Evolutionary conservation across 2,113 vertebrate species (phyloP).

Genomic region (Haliaeetus leucogaster): DNA sequence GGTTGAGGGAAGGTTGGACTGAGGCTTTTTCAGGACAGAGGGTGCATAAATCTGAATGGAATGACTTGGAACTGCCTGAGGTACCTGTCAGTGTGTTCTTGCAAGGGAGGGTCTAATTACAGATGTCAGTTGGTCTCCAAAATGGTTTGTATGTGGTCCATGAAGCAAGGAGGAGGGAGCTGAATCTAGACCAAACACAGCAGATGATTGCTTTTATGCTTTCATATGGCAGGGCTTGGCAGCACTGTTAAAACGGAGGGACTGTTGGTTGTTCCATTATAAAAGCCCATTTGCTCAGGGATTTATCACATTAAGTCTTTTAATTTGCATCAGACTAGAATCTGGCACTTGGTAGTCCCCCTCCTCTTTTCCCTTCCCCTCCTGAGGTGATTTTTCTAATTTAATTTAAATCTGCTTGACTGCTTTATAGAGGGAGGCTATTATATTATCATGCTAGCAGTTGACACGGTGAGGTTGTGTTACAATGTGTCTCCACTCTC

Average conservation of each 20-base stretch:
- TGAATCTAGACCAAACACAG: slow-evolving; percentile 25
- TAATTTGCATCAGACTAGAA: slow-evolving; percentile 1
- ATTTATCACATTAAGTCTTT: background rate
- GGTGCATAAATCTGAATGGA: slow-evolving; percentile 4
- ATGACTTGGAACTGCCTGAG: slow-evolving; percentile 43
- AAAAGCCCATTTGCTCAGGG: background rate
- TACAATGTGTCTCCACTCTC: background rate
- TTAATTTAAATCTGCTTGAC: slow-evolving; percentile 7
- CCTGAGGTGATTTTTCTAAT: background rate
- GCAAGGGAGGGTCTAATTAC: slow-evolving; percentile 20
- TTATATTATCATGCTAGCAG: background rate
- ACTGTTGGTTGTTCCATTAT: background rate
- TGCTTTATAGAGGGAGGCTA: background rate
- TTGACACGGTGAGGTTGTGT: rapidly evolving
- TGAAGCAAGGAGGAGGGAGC: slow-evolving; percentile 1
- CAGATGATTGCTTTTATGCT: background rate
- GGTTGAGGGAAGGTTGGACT: slow-evolving; percentile 23
- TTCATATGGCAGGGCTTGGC: slow-evolving; percentile 1
- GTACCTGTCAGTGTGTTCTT: slow-evolving; percentile 46
- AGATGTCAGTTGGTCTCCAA: slow-evolving; percentile 25
- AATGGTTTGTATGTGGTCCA: background rate
- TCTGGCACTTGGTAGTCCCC: background rate
- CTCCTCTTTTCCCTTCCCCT: background rate
- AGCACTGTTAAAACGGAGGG: background rate
- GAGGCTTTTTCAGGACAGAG: slow-evolving; percentile 22